phyloP scores from a whole-genome alignment of 2,888 invertebrate genomes.

The Cantharis rustica region DNA sequence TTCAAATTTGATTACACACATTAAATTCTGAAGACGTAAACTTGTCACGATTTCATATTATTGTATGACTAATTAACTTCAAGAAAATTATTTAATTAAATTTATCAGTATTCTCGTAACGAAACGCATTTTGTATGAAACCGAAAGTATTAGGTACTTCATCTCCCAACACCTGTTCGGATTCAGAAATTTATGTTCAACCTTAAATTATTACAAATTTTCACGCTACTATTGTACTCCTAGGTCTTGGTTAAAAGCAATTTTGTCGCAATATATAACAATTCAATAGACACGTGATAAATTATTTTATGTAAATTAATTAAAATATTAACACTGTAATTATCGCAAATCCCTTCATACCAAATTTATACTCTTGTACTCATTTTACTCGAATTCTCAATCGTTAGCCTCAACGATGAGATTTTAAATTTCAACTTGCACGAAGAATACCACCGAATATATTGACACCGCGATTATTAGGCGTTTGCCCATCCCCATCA shows the following conservation, averaged over 20 bases:
- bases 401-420: neutral
- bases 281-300: neutral
- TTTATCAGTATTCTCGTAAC: neutral
- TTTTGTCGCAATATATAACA: neutral
- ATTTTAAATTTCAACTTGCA: neutral
- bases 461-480: neutral
- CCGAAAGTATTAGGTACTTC: neutral
- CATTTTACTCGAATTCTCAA: neutral
- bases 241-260: neutral
- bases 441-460: neutral
- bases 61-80: neutral
- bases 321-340: neutral
- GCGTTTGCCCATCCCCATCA: neutral
- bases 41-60: neutral
- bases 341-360: neutral
- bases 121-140: neutral
- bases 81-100: neutral
- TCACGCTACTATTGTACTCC: neutral
- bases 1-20: neutral
- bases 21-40: neutral
- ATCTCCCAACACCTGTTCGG: neutral
- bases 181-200: neutral
- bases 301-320: neutral
- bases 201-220: conserved; percentile 1
- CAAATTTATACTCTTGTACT: neutral